A percentile compares a stretch with the other conserved stretches of the same genome.
Evolutionary conservation across 2,888 invertebrate species (phyloP).

Genomic region (Aphodius granarius): DNA sequence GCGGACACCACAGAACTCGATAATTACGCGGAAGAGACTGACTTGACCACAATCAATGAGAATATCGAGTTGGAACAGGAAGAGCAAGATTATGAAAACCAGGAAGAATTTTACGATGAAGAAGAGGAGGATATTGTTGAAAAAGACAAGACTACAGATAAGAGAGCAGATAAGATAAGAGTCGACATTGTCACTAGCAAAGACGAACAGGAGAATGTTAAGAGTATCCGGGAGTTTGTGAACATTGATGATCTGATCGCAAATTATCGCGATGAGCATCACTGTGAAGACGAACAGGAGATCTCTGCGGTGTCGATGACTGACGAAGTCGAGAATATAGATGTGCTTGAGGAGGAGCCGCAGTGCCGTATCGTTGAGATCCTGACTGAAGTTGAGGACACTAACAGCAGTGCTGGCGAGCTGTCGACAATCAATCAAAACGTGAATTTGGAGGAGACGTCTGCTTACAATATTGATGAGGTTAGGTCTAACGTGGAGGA

Average conservation of each 20-base stretch:
- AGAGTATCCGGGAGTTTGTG: neutral
- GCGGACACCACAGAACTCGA: neutral
- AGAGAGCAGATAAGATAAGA: no score
- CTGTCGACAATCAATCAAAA: neutral
- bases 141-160: neutral
- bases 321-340: neutral
- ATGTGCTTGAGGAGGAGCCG: neutral
- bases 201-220: no score
- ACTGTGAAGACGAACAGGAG: neutral
- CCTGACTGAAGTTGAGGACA: neutral
- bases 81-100: no score
- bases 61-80: neutral
- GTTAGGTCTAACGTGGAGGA: neutral
- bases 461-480: neutral
- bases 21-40: neutral
- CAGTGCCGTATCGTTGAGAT: neutral
- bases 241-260: neutral
- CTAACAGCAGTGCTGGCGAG: neutral
- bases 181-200: neutral
- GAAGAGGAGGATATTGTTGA: neutral
- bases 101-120: no score
- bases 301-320: no score
- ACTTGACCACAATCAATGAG: neutral
- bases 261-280: neutral
- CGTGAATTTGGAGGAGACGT: neutral